phyloP scores from a whole-genome alignment of 64 coral and sea anemone genomes.

The Actinia equina region DNA sequence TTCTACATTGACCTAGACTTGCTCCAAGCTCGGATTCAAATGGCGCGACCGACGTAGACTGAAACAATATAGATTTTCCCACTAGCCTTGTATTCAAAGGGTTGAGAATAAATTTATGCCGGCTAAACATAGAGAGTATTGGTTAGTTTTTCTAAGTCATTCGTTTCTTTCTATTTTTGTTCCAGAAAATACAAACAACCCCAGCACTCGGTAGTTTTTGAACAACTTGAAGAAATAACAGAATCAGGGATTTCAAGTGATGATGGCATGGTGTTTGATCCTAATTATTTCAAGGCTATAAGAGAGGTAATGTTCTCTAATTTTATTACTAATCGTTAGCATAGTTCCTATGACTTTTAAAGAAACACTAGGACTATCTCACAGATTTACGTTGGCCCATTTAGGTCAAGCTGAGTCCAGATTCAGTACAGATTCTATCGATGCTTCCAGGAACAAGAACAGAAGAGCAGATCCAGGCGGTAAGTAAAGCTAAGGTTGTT shows the following conservation, averaged over 20 bases:
- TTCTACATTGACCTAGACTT: no score
- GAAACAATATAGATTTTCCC: no score
- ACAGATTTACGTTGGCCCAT: no score
- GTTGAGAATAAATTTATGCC: no score
- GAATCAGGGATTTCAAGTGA: slow-evolving; percentile 46
- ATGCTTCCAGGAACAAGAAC: slow-evolving; percentile 66
- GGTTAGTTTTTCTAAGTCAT: background rate
- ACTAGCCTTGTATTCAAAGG: no score
- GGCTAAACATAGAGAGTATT: no score
- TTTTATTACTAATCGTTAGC: no score
- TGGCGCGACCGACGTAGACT: no score
- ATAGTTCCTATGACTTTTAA: no score
- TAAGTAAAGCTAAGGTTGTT: background rate
- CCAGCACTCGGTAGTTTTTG: slow-evolving; percentile 57
- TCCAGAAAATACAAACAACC: slow-evolving; percentile 61
- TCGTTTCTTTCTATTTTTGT: background rate
- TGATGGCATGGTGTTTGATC: slow-evolving; percentile 83
- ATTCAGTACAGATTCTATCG: slow-evolving; percentile 80
- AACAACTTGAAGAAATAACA: slow-evolving; percentile 51
- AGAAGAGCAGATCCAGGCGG: slow-evolving; percentile 83
- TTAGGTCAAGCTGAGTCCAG: slow-evolving; percentile 76
- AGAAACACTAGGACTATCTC: no score
- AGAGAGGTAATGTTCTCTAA: slow-evolving; percentile 43
- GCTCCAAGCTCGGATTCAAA: no score
- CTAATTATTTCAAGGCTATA: slow-evolving; percentile 70